Percentiles rank a stretch among this genome's conserved stretches.
phyloP scores from a whole-genome alignment of 2,797 vertebrate species.

The Gadopsis bispinosus region DNA sequence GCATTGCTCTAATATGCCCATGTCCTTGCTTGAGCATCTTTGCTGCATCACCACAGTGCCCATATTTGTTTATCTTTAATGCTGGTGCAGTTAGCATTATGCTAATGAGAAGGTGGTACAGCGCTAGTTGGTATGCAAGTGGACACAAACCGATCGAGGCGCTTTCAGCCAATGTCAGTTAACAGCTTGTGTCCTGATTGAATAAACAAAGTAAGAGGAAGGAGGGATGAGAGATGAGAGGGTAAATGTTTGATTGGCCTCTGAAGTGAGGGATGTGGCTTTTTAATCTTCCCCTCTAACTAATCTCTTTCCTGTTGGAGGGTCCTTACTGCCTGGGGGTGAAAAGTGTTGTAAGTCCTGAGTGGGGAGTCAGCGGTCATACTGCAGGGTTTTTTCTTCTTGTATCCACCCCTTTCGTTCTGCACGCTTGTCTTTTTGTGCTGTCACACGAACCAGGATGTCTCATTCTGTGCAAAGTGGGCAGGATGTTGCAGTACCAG shows the following conservation, averaged over 20 bases:
- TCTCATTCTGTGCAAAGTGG: background rate
- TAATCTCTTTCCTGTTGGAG: constrained; percentile 75
- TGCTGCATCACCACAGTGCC: background rate
- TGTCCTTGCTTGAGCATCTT: constrained; percentile 31
- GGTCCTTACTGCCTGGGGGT: constrained; percentile 63
- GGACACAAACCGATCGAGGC: constrained; percentile 29
- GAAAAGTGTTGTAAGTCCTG: constrained; percentile 46
- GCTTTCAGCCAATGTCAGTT: constrained; percentile 59
- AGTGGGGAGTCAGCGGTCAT: constrained; percentile 41
- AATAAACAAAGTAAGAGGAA: constrained; percentile 62
- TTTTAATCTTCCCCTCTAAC: constrained; percentile 73
- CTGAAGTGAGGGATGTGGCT: constrained; percentile 68
- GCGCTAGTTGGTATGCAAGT: constrained; percentile 53
- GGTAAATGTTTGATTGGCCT: constrained; percentile 79
- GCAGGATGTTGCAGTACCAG: background rate
- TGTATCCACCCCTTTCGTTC: background rate
- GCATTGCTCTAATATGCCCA: constrained; percentile 20
- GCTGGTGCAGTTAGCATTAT: constrained; percentile 12
- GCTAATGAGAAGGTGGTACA: constrained; percentile 26
- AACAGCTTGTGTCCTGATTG: constrained; percentile 59
- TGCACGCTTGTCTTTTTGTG: background rate
- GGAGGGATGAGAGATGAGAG: constrained; percentile 63
- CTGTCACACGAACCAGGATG: background rate
- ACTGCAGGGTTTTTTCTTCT: constrained; percentile 17
- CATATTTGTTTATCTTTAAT: constrained; percentile 23